Conservation (phyloP, 2,113 vertebrate genomes). For the Hyla sarda region DNA sequence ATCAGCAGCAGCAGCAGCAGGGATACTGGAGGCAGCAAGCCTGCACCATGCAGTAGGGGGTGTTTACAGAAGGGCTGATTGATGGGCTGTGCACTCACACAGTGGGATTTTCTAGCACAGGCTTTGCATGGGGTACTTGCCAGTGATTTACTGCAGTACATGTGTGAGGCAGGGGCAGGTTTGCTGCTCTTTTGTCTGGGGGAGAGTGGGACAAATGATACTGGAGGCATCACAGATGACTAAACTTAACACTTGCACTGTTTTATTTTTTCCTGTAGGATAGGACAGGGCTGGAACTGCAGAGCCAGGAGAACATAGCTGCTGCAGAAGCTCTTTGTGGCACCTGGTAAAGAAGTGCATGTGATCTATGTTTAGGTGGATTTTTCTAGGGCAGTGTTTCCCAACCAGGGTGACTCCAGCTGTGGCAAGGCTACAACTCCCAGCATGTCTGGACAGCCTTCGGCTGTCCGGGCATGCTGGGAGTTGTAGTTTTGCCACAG, state of each 20-base stretch:
- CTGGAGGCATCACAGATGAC: background rate
- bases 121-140: conserved; percentile 44
- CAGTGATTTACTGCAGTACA: conserved; percentile 53
- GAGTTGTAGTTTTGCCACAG: too few species aligned
- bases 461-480: too few species aligned
- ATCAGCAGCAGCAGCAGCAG: background rate
- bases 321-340: conserved; percentile 7
- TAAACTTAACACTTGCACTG: background rate
- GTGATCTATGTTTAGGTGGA: background rate
- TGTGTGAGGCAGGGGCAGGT: conserved; percentile 25
- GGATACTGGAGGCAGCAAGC: conserved; percentile 36
- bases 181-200: conserved; percentile 36
- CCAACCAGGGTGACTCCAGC: too few species aligned
- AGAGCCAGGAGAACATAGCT: background rate
- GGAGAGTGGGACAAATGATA: conserved; percentile 4
- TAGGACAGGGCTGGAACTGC: background rate
- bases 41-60: conserved; percentile 53
- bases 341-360: background rate
- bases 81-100: conserved; percentile 48
- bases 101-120: conserved; percentile 35
- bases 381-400: too few species aligned
- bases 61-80: conserved; percentile 48
- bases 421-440: too few species aligned
- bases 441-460: too few species aligned
- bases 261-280: background rate